Percentiles rank a stretch among this genome's conserved stretches.
Conservation (phyloP, 1,140 invertebrate genomes). For the Pogonomyrmex barbatus region DNA sequence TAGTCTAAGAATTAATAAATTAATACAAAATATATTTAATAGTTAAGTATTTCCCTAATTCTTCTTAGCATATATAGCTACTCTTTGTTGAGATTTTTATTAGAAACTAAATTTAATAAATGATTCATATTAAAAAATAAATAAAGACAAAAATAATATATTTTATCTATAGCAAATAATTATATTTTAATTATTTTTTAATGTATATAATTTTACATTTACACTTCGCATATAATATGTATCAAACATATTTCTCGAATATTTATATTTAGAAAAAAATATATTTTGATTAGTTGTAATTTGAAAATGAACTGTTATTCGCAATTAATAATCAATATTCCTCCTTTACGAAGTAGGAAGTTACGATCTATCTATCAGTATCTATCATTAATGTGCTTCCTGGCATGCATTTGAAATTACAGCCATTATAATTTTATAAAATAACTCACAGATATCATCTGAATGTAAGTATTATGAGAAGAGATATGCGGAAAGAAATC, state of each 20-base stretch:
- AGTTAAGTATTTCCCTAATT: neutral
- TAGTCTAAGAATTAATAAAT: neutral
- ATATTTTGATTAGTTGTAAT: neutral
- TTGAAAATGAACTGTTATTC: neutral
- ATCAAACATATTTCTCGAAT: neutral
- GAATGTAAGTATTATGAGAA: constrained; percentile 8
- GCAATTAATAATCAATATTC: neutral
- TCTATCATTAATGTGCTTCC: neutral
- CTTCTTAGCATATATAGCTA: neutral
- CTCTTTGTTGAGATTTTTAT: neutral
- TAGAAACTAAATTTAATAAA: constrained; percentile 8
- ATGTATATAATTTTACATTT: neutral
- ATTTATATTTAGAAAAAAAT: neutral
- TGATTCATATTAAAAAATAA: neutral
- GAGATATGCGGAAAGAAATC: constrained; percentile 16
- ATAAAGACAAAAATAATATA: neutral
- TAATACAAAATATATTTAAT: neutral
- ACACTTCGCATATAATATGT: neutral
- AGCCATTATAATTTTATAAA: constrained; percentile 28
- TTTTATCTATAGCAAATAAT: neutral
- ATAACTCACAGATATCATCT: constrained; percentile 28
- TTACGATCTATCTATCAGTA: neutral
- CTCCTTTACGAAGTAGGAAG: neutral
- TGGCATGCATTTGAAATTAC: neutral
- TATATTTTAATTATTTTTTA: constrained; percentile 13